Base-by-base conservation (phyloP, 2,888 invertebrate genomes). In the Epicampocera succincta region DNA sequence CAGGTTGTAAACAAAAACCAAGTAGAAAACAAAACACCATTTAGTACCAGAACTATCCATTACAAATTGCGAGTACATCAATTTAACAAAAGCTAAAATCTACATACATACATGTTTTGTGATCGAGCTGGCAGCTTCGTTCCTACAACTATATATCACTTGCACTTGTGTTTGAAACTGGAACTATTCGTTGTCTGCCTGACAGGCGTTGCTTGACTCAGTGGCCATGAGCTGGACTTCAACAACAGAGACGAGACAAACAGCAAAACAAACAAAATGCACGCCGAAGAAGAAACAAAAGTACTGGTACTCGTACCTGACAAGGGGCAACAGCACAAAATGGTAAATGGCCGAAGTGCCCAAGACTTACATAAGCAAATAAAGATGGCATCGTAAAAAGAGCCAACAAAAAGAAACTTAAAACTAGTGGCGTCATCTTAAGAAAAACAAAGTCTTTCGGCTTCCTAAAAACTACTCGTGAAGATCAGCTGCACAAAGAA, bases 151-250 rank as follows among this genome's bases (percentile, higher is more conserved):
- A 42, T 42, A 25, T 44, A 40, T 54, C 71, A 76, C 72, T 80
- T 80, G 65, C 75, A 80, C 71, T 80, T 80, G 76, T 72, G 25
- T 75, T 65, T 75, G 13, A 65, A 72, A 76, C 75, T 76, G 72
- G 33, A 66, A 66, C 58, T 60, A 33, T 9, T 33, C 8, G 1
- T 48, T 48, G 46, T 21, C 38, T 56, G 21, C 17, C 38, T 56
- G 21, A 13, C n/a, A 8, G 17, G 42, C 38, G 48, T 3, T 69
- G 42, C 17, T 29, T 21, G 38, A 33, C 52, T 44, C 15, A 19
- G 12, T 65, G 38, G 38, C 48, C 60, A 54, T 63, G 17, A 40
- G 58, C 56, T 46, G 19, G 56, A 78, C 65, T 58, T 52, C n/a
- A 63, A 77, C 58, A n/a, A 65, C 65, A 44, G 12, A 12, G 8